A percentile compares a stretch with the other conserved stretches of the same genome.
These are phyloP conservation scores for Scelioninae gen. 2 DNA, from an alignment of 2,888 invertebrate species.

Conservation along the genomic window DNA sequence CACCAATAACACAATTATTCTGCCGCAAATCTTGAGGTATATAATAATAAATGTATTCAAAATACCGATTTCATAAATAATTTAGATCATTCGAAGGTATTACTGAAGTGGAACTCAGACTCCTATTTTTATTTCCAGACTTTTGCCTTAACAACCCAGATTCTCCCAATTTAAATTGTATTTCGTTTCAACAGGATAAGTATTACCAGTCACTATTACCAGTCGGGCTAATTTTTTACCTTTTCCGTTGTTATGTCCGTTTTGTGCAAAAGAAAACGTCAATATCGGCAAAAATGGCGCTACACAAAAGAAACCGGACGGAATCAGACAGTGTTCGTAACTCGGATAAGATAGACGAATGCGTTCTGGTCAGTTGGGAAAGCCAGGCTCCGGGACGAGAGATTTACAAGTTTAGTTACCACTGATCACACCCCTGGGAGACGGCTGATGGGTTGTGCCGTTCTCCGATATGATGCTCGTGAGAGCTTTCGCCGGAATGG, in stretches of 20 bases:
- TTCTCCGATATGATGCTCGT: constrained; percentile 64
- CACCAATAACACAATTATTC: too few relatives aligned
- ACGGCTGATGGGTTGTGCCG: constrained; percentile 64
- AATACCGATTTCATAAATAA: too few relatives aligned
- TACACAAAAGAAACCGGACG: constrained; percentile 29
- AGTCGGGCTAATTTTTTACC: too few relatives aligned
- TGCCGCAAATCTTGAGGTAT: too few relatives aligned
- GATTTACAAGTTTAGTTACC: constrained; percentile 76
- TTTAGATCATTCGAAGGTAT: too few relatives aligned
- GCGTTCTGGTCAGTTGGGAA: constrained; percentile 75
- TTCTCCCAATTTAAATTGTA: too few relatives aligned
- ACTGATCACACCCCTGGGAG: constrained; percentile 74
- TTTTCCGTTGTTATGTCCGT: not conserved
- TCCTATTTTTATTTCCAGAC: too few relatives aligned
- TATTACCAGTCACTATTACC: too few relatives aligned
- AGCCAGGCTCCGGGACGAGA: constrained; percentile 66
- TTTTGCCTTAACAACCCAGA: too few relatives aligned
- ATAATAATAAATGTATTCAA: too few relatives aligned
- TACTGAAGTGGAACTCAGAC: too few relatives aligned
- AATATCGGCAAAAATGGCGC: constrained; percentile 31
- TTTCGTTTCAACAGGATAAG: too few relatives aligned
- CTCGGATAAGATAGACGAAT: constrained; percentile 73
- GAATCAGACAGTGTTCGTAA: constrained; percentile 31
- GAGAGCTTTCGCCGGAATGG: constrained; percentile 58
- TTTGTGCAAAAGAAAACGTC: constrained; percentile 14